A percentile compares a stretch with the other conserved stretches of the same genome.
Evolutionary conservation across 2,113 vertebrate genomes (phyloP).

Genomic region (Trichomycterus rosablanca): DNA sequence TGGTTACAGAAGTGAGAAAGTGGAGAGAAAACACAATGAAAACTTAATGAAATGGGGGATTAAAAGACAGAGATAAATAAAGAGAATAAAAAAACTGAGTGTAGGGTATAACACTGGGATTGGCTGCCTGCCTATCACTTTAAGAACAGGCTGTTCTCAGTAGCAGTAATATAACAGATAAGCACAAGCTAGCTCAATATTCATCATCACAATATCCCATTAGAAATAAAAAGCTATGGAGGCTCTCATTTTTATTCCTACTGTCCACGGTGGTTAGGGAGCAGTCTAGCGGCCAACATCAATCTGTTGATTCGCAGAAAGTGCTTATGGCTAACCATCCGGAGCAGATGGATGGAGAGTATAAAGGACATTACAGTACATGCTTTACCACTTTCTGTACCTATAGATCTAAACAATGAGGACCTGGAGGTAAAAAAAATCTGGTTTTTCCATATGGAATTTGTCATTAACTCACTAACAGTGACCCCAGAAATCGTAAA

Average conservation of each 20-base stretch:
- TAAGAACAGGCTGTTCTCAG: background rate
- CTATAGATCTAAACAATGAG: background rate
- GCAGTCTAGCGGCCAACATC: too few species aligned
- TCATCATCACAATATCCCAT: background rate
- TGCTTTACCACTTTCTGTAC: conserved; percentile 5
- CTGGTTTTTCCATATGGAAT: too few species aligned
- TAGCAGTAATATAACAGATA: background rate
- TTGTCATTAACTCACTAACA: too few species aligned
- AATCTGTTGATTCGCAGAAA: conserved; percentile 2
- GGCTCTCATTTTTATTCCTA: background rate
- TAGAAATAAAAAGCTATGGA: background rate
- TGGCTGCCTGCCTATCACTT: background rate
- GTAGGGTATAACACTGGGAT: too few species aligned
- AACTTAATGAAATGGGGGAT: background rate
- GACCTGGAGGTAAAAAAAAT: too few species aligned
- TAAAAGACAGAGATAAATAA: too few species aligned
- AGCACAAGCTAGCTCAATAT: conserved; percentile 9
- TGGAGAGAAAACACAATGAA: too few species aligned
- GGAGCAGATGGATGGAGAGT: background rate
- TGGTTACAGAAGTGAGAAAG: too few species aligned
- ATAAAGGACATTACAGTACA: background rate
- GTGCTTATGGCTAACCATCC: background rate
- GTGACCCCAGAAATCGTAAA: too few species aligned
- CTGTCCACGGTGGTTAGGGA: background rate
- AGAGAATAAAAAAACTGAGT: too few species aligned